These are phyloP conservation scores for Benitochromis conjunctus DNA, from an alignment of 2,113 vertebrate species.

Conservation along the genomic window DNA sequence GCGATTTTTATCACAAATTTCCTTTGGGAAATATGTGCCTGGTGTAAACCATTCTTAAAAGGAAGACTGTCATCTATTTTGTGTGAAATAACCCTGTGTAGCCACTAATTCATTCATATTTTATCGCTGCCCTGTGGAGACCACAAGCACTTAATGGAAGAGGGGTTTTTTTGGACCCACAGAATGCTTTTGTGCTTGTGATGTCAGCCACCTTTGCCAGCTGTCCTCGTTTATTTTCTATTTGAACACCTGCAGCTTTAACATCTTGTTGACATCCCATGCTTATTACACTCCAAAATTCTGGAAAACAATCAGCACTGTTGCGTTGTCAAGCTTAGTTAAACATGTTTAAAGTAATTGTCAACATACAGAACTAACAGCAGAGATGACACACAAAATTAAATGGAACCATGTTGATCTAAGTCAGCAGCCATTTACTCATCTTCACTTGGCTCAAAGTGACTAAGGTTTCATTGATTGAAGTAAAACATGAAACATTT, in stretches of 20 bases:
- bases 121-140: constrained; percentile 18
- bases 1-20: constrained; percentile 28
- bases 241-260: constrained; percentile 10
- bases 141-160: constrained; percentile 12
- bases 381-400: neutral
- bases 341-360: neutral
- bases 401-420: neutral
- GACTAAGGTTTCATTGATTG: neutral
- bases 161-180: constrained; percentile 1
- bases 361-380: neutral
- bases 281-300: neutral
- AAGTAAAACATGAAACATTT: neutral
- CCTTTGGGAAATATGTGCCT: constrained; percentile 15
- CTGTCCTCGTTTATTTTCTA: constrained; percentile 16
- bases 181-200: neutral
- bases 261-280: neutral
- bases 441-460: neutral
- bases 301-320: neutral
- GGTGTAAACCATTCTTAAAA: constrained; percentile 35
- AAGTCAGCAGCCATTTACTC: neutral
- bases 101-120: constrained; percentile 45
- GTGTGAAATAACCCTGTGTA: neutral
- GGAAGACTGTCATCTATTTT: neutral
- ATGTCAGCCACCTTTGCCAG: constrained; percentile 29
- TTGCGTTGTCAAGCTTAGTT: neutral